Base-by-base conservation (phyloP, 2,888 invertebrate genomes). In the Apocheima hispidaria region DNA sequence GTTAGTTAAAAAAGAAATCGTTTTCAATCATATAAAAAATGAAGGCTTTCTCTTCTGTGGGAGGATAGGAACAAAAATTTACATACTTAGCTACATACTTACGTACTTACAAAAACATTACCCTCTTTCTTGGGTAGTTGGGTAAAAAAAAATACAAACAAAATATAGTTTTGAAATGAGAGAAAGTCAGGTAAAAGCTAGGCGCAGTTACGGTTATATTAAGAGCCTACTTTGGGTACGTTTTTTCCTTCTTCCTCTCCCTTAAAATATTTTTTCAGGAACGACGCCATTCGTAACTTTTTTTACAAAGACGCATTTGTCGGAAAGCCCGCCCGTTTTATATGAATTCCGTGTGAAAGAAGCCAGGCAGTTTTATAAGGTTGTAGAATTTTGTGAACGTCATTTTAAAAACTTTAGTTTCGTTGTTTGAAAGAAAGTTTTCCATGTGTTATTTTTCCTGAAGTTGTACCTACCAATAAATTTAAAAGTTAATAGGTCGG, bases 231-330 rank as follows among this genome's bases (percentile, higher is more conserved):
- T 58, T 66, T 65, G 3, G 43, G 44, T 23, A 43, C 33, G 18
- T 21, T 48, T 43, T 43, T 16, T 20, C 46, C 20, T 28, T 43
- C 50, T 14, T 58, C 56, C 21, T 60, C 69, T 48, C 38, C 72
- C n/a, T 53, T 61, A 14, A 68, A 69, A 54, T 40, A 69, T 28
- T 68, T 73, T 53, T 64, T 74, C 10, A 79, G 48, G n/a, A 72
- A 66, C 51, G 63, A 62, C 41, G 60, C 38, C 79, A 76, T 79
- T 23, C 54, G 33, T 20, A 16, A 18, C 46, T 49, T 52, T 46
- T n/a, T 54, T 35, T 5, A 16, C 28, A 28, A 30, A 46, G 30
- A 46, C 30, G 18, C 30, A 5, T 6, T 46, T 20, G 18, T 18
- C 2, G 18, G 6, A 30, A 30, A 20, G 20, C 20, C 20, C 4